Percentiles rank a stretch among this genome's conserved stretches.
Evolutionary conservation across 2,113 vertebrate genomes (phyloP).

Genomic region (Telmatochromis bifrenatus): DNA sequence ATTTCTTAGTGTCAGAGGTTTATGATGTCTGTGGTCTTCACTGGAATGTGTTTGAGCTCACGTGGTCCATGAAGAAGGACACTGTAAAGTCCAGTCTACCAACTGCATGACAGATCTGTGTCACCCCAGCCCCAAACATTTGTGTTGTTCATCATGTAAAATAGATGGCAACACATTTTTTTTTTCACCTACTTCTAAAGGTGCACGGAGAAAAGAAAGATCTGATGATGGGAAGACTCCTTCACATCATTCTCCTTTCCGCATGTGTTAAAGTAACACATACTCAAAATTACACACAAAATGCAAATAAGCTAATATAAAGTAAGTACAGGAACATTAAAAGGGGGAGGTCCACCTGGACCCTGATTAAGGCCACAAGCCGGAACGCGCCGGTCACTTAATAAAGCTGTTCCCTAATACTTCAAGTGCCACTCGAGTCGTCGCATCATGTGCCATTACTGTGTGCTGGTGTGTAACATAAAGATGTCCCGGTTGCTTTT

Average conservation of each 20-base stretch:
- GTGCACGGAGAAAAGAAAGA: background rate
- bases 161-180: background rate
- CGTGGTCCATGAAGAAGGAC: background rate
- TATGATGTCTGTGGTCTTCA: background rate
- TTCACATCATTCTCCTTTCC: background rate
- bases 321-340: background rate
- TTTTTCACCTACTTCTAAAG: background rate
- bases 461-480: background rate
- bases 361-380: background rate
- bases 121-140: background rate
- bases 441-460: rapidly evolving
- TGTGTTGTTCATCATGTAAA: background rate
- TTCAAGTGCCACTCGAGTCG: background rate
- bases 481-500: background rate
- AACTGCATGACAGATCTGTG: background rate
- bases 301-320: background rate
- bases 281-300: background rate
- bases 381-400: background rate
- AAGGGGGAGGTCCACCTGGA: background rate
- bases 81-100: background rate
- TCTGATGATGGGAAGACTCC: background rate
- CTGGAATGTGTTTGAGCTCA: background rate
- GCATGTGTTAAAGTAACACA: background rate
- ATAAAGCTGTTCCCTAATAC: background rate
- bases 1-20: background rate